A percentile compares a stretch with the other conserved stretches of the same genome.
phyloP scores from a whole-genome alignment of 1,140 invertebrate genomes.

The Tetranychus cinnabarinus region DNA sequence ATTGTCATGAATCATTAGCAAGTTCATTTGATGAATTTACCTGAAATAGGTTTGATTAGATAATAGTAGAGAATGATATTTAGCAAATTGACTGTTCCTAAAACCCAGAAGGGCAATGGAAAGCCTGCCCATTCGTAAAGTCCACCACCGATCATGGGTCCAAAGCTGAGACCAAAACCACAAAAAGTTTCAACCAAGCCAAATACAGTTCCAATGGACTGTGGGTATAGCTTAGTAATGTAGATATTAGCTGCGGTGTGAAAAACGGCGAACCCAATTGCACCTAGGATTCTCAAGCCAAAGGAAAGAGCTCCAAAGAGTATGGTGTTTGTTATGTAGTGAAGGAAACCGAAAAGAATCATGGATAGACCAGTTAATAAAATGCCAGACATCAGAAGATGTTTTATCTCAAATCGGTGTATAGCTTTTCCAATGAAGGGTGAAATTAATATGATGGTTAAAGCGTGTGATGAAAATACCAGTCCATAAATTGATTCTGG shows the following conservation, averaged over 20 bases:
- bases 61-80: slow-evolving; percentile 28
- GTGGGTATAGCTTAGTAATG: slow-evolving; percentile 37
- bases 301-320: slow-evolving; percentile 40
- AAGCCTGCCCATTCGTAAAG: slow-evolving; percentile 48
- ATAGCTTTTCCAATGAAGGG: slow-evolving; percentile 39
- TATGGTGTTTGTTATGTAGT: slow-evolving; percentile 29
- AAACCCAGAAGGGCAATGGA: slow-evolving; percentile 40
- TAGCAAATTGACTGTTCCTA: slow-evolving; percentile 36
- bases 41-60: background rate
- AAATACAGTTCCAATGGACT: slow-evolving; percentile 44
- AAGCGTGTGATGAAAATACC: slow-evolving; percentile 44
- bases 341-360: slow-evolving; percentile 27
- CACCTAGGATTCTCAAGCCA: slow-evolving; percentile 39
- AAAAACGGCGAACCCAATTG: slow-evolving; percentile 43
- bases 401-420: slow-evolving; percentile 32
- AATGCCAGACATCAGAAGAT: slow-evolving; percentile 19
- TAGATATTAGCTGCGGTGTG: slow-evolving; percentile 46
- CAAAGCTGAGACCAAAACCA: slow-evolving; percentile 41
- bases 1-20: too few relatives aligned
- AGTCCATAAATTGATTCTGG: slow-evolving; percentile 36
- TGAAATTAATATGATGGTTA: slow-evolving; percentile 39
- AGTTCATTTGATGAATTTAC: background rate
- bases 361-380: slow-evolving; percentile 20
- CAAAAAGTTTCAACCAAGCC: slow-evolving; percentile 44
- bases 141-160: slow-evolving; percentile 47